A percentile compares a stretch with the other conserved stretches of the same genome.
Conservation (phyloP, 2,113 vertebrate genomes). For the Daboia siamensis region DNA sequence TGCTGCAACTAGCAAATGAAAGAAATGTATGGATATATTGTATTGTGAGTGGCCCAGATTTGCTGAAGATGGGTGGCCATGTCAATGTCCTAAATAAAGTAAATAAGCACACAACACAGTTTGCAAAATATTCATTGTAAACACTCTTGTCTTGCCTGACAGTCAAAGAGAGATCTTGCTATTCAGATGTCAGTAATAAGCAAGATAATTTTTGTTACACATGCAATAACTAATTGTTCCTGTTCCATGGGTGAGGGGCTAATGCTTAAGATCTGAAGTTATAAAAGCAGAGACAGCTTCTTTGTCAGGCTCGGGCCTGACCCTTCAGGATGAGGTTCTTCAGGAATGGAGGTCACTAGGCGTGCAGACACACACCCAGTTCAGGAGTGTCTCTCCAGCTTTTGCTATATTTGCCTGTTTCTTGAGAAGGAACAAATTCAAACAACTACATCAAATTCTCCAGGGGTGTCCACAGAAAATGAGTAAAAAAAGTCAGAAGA, state of each 20-base stretch:
- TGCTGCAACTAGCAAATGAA: background rate
- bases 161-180: background rate
- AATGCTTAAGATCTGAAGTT: constrained; percentile 22
- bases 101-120: background rate
- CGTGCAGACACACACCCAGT: background rate
- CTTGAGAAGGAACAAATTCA: background rate
- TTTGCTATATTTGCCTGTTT: background rate
- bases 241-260: background rate
- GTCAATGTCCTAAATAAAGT: background rate
- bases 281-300: background rate
- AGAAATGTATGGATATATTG: background rate
- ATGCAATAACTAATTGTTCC: background rate
- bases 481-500: background rate
- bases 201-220: background rate
- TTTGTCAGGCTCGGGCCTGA: constrained; percentile 2
- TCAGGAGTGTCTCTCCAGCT: constrained; percentile 9
- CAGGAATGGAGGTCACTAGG: constrained; percentile 15
- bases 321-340: constrained; percentile 10
- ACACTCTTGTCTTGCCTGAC: background rate
- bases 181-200: constrained; percentile 2
- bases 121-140: background rate
- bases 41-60: background rate
- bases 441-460: background rate
- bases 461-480: background rate
- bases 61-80: background rate